Conservation (phyloP, 2,888 invertebrate species). For the Heteromyza rotundicornis region DNA sequence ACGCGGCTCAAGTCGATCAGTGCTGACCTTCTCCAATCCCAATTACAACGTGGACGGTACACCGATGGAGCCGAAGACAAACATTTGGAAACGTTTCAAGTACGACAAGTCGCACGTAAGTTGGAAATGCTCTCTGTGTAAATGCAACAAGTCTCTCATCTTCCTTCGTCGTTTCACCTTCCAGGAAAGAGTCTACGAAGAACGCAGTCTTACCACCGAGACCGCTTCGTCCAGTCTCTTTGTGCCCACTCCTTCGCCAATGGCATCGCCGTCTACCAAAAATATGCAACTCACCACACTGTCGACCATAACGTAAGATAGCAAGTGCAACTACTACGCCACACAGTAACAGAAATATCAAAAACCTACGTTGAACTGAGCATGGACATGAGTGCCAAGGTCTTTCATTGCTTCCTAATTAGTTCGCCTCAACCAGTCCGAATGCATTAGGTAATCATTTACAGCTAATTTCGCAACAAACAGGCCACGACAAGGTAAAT, state of each 20-base stretch:
- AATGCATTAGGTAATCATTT: too few species aligned
- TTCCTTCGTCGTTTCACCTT: too few species aligned
- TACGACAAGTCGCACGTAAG: constrained; percentile 69
- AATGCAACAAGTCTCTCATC: background rate
- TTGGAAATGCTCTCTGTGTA: too few species aligned
- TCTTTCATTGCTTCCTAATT: too few species aligned
- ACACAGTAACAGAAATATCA: background rate
- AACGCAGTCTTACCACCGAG: constrained; percentile 59
- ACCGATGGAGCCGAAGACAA: constrained; percentile 65
- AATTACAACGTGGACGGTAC: constrained; percentile 74
- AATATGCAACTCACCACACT: constrained; percentile 58
- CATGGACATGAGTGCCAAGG: background rate
- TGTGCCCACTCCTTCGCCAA: constrained; percentile 60
- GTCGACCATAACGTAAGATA: constrained; percentile 52
- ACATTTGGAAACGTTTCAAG: constrained; percentile 77
- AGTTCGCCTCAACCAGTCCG: too few species aligned
- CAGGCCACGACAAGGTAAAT: too few species aligned
- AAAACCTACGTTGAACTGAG: background rate
- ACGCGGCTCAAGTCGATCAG: constrained; percentile 70
- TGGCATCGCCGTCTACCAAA: constrained; percentile 59
- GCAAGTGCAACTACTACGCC: background rate
- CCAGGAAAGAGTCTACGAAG: constrained; percentile 61
- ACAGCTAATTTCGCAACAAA: too few species aligned
- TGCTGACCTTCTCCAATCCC: constrained; percentile 87
- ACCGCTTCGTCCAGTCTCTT: constrained; percentile 61